Evolutionary conservation across 1,140 invertebrate species (phyloP).

Genomic region (Phymorhynchus buccinoides): DNA sequence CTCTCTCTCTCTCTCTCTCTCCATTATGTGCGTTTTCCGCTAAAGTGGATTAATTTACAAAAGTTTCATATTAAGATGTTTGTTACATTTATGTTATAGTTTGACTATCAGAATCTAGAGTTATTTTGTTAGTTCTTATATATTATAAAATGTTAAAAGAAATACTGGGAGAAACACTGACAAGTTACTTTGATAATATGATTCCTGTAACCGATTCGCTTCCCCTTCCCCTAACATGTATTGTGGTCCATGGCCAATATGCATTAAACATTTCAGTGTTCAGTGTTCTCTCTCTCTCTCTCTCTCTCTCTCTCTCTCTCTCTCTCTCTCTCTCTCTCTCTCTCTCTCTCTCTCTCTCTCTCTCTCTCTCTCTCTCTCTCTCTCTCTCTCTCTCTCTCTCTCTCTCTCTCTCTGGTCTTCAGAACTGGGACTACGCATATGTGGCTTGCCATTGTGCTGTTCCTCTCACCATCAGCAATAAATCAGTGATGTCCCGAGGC

Average conservation of each 20-base stretch:
- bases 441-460: neutral
- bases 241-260: too few species aligned
- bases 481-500: neutral
- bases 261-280: too few species aligned
- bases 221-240: too few species aligned
- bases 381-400: neutral
- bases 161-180: neutral
- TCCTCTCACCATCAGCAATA: neutral
- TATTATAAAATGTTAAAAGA: neutral
- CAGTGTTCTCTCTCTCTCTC: neutral
- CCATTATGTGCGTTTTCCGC: neutral
- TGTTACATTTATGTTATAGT: too few species aligned
- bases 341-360: neutral
- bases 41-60: neutral
- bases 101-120: neutral
- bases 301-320: neutral
- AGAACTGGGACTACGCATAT: neutral
- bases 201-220: neutral
- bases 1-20: constrained; percentile 1
- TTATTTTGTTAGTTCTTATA: neutral
- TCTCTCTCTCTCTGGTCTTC: neutral
- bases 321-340: neutral
- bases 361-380: neutral
- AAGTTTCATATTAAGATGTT: neutral
- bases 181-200: neutral